These are phyloP conservation scores for Oxyura jamaicensis DNA, from an alignment of 2,113 vertebrate species.

Conservation along the genomic window DNA sequence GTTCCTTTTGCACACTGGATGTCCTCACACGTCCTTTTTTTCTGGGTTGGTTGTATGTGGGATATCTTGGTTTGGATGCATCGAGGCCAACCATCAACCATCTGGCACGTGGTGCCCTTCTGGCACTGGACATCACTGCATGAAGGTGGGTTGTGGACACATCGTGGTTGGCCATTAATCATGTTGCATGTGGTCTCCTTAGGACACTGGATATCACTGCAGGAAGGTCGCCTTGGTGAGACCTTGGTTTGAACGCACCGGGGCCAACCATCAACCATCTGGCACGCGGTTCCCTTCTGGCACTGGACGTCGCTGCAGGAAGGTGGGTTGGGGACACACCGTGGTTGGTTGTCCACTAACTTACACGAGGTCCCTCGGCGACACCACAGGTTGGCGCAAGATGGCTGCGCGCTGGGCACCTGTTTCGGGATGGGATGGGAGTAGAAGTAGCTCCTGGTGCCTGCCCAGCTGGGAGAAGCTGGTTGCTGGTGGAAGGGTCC, in stretches of 20 bases:
- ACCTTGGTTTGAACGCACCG: background rate
- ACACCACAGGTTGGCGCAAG: background rate
- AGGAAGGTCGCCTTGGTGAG: background rate
- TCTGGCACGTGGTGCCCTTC: too few relatives aligned
- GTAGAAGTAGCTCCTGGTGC: background rate
- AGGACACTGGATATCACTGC: accelerated
- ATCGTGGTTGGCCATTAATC: accelerated
- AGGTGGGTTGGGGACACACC: background rate
- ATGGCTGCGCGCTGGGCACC: accelerated
- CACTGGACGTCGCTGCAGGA: too few relatives aligned
- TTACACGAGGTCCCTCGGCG: background rate
- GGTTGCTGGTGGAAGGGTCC: background rate
- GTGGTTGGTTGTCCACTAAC: accelerated
- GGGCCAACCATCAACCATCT: too few relatives aligned
- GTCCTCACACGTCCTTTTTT: background rate
- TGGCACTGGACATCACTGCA: accelerated
- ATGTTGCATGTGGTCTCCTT: background rate
- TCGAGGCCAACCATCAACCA: too few relatives aligned
- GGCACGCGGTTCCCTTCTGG: too few relatives aligned
- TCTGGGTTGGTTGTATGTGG: too few relatives aligned
- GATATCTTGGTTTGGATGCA: too few relatives aligned
- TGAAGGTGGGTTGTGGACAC: accelerated
- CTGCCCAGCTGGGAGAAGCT: accelerated
- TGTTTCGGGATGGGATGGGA: accelerated
- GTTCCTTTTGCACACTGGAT: background rate